Evolutionary conservation across 2,113 vertebrate species (phyloP).

Genomic region (Pollachius pollachius): DNA sequence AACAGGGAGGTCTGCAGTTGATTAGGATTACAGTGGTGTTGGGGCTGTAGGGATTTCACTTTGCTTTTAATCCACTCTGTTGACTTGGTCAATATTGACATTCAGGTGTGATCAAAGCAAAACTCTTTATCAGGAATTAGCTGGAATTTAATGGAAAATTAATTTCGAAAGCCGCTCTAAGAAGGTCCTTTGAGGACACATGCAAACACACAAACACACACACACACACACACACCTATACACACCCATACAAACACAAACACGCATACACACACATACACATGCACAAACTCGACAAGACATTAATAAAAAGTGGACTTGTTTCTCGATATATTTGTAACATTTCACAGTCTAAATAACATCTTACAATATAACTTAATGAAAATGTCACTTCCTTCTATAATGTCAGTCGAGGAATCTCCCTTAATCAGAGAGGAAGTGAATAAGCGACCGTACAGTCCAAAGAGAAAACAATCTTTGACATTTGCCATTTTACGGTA

Average conservation of each 20-base stretch:
- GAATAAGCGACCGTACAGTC: no score
- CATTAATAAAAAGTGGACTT: no score
- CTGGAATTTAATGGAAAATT: constrained; percentile 46
- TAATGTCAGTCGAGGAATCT: no score
- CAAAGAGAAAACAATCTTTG: no score
- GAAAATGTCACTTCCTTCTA: no score
- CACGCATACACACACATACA: background rate
- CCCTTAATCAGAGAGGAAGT: no score
- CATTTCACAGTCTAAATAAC: no score
- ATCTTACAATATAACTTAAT: no score
- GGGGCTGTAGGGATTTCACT: background rate
- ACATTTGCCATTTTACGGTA: no score
- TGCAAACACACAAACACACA: constrained; percentile 4
- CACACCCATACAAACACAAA: background rate
- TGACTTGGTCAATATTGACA: constrained; percentile 59
- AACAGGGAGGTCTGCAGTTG: background rate
- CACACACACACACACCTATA: constrained; percentile 5
- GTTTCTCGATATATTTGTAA: no score
- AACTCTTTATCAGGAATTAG: constrained; percentile 57
- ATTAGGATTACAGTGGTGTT: background rate
- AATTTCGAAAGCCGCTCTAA: constrained; percentile 48
- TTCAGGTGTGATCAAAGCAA: constrained; percentile 62
- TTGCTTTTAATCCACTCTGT: constrained; percentile 46
- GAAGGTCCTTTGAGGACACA: constrained; percentile 20
- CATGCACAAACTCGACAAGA: background rate